A percentile compares a stretch with the other conserved stretches of the same genome.
Evolutionary conservation across 2,113 vertebrate species (phyloP).

Genomic region (Crotalus helleri): DNA sequence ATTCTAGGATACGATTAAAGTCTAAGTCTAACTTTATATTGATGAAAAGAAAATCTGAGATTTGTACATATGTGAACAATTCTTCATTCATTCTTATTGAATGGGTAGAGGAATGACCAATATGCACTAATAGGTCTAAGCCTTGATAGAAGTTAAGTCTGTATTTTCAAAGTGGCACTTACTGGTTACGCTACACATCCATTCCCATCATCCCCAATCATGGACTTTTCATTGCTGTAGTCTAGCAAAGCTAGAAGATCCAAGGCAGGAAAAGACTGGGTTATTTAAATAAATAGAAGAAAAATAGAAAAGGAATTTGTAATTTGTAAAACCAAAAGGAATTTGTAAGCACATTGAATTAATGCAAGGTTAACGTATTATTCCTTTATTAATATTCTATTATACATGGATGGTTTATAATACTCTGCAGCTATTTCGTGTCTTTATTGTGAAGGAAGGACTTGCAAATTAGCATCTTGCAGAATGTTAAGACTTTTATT

Average conservation of each 20-base stretch:
- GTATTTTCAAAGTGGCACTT: neutral
- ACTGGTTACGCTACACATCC: neutral
- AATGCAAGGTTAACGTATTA: neutral
- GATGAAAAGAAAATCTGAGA: neutral
- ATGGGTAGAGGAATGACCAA: neutral
- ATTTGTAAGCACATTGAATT: constrained; percentile 9
- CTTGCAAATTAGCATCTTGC: neutral
- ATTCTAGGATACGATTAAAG: neutral
- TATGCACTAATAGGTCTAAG: neutral
- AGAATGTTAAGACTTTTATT: neutral
- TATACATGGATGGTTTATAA: neutral
- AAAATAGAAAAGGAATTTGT: neutral
- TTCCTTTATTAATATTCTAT: constrained; percentile 9
- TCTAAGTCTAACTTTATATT: neutral
- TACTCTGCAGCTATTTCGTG: neutral
- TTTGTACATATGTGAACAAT: neutral
- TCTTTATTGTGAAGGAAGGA: neutral
- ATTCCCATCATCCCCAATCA: neutral
- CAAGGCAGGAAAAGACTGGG: neutral
- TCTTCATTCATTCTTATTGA: neutral
- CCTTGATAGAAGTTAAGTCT: neutral
- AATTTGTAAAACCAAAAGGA: neutral
- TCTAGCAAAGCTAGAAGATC: neutral
- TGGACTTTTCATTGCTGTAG: neutral
- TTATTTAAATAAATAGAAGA: neutral